Evolutionary conservation across 2,888 invertebrate genomes (phyloP), one percentile per base, ranked within the genome.

Genomic region (Agrotis segetum): DNA sequence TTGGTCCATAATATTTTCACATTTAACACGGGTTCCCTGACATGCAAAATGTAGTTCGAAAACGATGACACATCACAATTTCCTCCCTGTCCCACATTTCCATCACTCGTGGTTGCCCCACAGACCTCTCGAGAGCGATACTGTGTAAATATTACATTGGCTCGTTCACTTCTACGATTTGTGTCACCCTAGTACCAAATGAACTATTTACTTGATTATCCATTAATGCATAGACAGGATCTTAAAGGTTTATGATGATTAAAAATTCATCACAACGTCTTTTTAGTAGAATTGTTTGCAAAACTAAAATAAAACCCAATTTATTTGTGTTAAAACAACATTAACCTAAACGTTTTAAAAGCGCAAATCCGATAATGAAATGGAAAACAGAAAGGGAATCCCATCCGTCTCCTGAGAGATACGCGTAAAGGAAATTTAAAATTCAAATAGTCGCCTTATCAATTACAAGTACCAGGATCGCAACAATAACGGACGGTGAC

Each of bases 391-490:
- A 88, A 88, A 89, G 86, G 86, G 87, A 91, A 90, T 90, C 90
- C 90, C 77, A 89, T 91, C 88, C 84, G 83, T 86, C 82, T 88
- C 90, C 86, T 84, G 71, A 55, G 87, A 88, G 90, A 88, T 79
- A 84, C 81, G 79, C 81, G 79, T 73, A 86, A 65, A 81, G 84
- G 83, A 84, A 89, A 95, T 95, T 94, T 94, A 93, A 94, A 95
- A 91, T 95, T 94, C 93, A 94, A 95, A 95, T 95, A 89, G 88
- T 86, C 79, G 93, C 95, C 94, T 95, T 95, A 95, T 95, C 95
- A 95, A 95, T 95, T 95, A 95, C 95, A 93, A 92, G 92, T 94
- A 92, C 92, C 88, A 90, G 92, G 92, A 89, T 86, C 88, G 87
- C 92, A 89, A 90, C 88, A 89, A 89, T 88, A 82, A 84, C 83